phyloP scores from a whole-genome alignment of 2,888 invertebrate genomes.

The Drosophila buzzatii region DNA sequence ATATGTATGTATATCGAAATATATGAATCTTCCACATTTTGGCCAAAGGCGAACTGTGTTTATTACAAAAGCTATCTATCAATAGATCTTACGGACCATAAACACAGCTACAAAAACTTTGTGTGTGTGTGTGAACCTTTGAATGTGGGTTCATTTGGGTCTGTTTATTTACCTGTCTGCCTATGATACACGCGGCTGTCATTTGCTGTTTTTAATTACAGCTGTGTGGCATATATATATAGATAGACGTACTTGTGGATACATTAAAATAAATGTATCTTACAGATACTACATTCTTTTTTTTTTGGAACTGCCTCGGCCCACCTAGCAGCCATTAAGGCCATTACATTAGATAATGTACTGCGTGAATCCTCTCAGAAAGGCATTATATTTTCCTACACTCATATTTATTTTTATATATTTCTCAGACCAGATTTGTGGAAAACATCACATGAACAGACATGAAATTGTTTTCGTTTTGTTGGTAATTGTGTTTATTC shows the following conservation, averaged over 20 bases:
- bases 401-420: slow-evolving; percentile 29
- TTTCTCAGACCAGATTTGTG: slow-evolving; percentile 65
- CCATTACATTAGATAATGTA: slow-evolving; percentile 65
- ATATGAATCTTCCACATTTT: slow-evolving; percentile 3
- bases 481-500: slow-evolving; percentile 48
- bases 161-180: slow-evolving; percentile 49
- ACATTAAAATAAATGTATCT: slow-evolving; percentile 49
- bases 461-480: background rate
- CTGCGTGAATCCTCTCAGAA: slow-evolving; percentile 26
- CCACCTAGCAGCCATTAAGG: slow-evolving; percentile 50
- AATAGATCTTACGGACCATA: slow-evolving; percentile 40
- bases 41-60: slow-evolving; percentile 42
- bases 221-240: slow-evolving; percentile 20
- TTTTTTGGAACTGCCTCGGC: background rate
- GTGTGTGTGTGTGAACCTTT: slow-evolving; percentile 26
- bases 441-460: slow-evolving; percentile 50
- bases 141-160: slow-evolving; percentile 8
- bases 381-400: slow-evolving; percentile 16
- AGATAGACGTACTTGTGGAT: slow-evolving; percentile 29
- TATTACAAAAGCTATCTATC: slow-evolving; percentile 59
- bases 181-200: slow-evolving; percentile 68
- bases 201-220: slow-evolving; percentile 77
- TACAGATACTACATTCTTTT: slow-evolving; percentile 55
- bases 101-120: slow-evolving; percentile 31
- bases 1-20: background rate